Percentiles rank a stretch among this genome's conserved stretches.
phyloP scores from a whole-genome alignment of 2,888 invertebrate species.

The Actias luna region DNA sequence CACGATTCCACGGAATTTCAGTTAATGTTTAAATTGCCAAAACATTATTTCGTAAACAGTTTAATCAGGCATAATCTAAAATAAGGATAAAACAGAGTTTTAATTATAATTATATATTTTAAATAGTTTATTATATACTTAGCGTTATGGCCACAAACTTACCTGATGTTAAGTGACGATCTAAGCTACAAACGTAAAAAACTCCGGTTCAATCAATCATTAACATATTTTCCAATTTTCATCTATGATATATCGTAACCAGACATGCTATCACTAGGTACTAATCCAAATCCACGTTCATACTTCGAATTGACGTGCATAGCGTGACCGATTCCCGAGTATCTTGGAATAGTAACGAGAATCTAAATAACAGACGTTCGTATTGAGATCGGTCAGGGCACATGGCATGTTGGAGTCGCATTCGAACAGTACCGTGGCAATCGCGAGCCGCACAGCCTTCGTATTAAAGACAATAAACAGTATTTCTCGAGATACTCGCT shows the following conservation, averaged over 20 bases:
- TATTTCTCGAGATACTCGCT: neutral
- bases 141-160: no score
- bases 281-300: neutral
- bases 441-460: neutral
- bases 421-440: constrained; percentile 17
- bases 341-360: constrained; percentile 1
- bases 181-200: neutral
- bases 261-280: neutral
- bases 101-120: neutral
- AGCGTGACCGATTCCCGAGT: constrained; percentile 6
- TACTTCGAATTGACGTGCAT: neutral
- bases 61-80: neutral
- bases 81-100: neutral
- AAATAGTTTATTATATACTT: no score
- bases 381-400: constrained; percentile 34
- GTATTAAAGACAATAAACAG: neutral
- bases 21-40: neutral
- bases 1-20: neutral
- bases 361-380: constrained; percentile 5
- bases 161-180: no score
- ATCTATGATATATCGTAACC: neutral
- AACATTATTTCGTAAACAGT: constrained; percentile 2
- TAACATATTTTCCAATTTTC: neutral
- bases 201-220: neutral
- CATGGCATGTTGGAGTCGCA: constrained; percentile 32